These are phyloP conservation scores for Trogon surrucura DNA, from an alignment of 2,113 vertebrate species.

Conservation along the genomic window DNA sequence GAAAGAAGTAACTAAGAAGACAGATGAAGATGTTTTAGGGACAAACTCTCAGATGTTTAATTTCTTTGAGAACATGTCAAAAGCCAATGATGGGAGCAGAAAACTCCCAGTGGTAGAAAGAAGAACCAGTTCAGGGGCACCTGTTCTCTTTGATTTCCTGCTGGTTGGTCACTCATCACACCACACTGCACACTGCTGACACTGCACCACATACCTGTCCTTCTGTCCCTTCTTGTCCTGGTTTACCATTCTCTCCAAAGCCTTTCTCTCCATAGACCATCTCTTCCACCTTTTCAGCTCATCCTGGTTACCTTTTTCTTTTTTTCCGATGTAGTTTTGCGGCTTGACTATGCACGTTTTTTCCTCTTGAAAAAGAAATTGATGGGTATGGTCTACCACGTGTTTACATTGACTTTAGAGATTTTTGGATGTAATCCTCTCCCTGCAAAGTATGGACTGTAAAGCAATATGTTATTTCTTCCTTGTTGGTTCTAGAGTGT, in stretches of 20 bases:
- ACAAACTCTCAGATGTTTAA: neutral
- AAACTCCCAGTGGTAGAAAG: neutral
- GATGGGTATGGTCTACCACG: slow-evolving; percentile 11
- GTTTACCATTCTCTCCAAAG: neutral
- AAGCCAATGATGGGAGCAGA: neutral
- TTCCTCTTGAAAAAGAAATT: slow-evolving; percentile 1
- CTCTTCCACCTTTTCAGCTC: neutral
- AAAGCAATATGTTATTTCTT: slow-evolving; percentile 62
- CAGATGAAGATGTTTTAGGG: neutral
- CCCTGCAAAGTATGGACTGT: slow-evolving; percentile 33
- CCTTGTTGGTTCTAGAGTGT: slow-evolving; percentile 61
- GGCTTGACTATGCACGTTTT: neutral
- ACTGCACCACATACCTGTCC: neutral
- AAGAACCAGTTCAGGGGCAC: neutral
- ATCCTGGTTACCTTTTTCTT: neutral
- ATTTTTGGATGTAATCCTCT: slow-evolving; percentile 42
- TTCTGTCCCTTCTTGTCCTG: neutral
- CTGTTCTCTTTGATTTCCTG: neutral
- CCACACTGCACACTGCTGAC: too few relatives aligned
- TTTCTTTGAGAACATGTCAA: neutral
- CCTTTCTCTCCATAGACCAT: neutral
- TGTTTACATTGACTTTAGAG: neutral
- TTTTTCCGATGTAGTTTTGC: fast-evolving
- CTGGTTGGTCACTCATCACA: neutral
- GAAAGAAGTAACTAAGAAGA: neutral